Evolutionary conservation across 1,140 invertebrate species (phyloP).

Genomic region (Ceratitis capitata): DNA sequence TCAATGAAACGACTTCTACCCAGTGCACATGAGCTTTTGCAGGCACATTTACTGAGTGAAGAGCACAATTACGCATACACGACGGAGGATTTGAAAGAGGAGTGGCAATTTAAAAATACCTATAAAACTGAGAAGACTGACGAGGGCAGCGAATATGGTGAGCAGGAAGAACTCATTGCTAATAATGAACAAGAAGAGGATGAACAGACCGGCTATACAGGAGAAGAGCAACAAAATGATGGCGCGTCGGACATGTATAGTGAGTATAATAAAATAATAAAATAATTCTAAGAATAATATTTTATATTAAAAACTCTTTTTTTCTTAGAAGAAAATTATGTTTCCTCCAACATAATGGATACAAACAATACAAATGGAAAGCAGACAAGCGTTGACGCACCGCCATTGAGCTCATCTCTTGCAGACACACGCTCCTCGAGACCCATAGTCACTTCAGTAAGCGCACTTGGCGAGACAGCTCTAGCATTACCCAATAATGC

Average conservation of each 20-base stretch:
- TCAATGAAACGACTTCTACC: slow-evolving; percentile 30
- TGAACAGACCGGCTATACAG: neutral
- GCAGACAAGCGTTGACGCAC: too few species aligned
- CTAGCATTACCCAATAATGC: slow-evolving; percentile 39
- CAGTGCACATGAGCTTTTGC: slow-evolving; percentile 52
- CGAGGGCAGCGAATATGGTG: neutral
- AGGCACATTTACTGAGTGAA: slow-evolving; percentile 55
- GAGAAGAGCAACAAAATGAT: neutral
- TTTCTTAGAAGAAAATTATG: neutral
- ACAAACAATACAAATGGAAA: neutral
- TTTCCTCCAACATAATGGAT: neutral
- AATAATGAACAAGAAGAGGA: slow-evolving; percentile 37
- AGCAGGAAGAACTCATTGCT: slow-evolving; percentile 43
- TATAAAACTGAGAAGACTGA: slow-evolving; percentile 59
- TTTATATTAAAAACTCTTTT: neutral
- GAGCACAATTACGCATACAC: slow-evolving; percentile 61
- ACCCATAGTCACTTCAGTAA: slow-evolving; percentile 61
- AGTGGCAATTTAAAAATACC: slow-evolving; percentile 46
- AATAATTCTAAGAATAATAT: neutral
- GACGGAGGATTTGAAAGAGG: slow-evolving; percentile 52
- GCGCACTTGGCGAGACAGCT: slow-evolving; percentile 52
- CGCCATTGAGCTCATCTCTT: neutral
- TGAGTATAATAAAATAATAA: neutral
- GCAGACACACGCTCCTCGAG: slow-evolving; percentile 51
- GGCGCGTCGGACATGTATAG: neutral